These are phyloP conservation scores for Alloscopus bannaensis DNA, from an alignment of 2,888 invertebrate genomes.

Conservation along the genomic window DNA sequence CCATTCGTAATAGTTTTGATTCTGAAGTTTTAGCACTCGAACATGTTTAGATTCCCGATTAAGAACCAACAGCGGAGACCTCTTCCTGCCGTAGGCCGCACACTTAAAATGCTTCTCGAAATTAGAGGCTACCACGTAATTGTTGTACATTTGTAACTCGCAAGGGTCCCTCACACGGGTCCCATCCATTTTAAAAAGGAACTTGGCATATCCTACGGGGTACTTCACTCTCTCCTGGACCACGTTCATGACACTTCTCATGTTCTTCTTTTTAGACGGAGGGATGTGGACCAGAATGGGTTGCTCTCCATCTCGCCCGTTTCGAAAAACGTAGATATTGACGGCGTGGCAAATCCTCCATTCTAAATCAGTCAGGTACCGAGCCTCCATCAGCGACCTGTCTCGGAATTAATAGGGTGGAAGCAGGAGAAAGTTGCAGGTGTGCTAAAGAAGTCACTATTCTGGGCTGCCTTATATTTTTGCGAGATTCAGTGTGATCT, in stretches of 20 bases:
- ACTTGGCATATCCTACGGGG: slow-evolving; percentile 71
- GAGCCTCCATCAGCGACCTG: slow-evolving; percentile 63
- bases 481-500: too few relatives aligned
- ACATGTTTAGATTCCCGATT: slow-evolving; percentile 70
- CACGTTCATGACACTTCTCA: slow-evolving; percentile 69
- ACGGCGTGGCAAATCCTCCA: slow-evolving; percentile 73
- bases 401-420: neutral
- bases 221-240: slow-evolving; percentile 71
- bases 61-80: slow-evolving; percentile 70
- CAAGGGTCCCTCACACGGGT: slow-evolving; percentile 69
- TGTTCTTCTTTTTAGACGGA: slow-evolving; percentile 71
- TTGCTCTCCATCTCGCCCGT: slow-evolving; percentile 70
- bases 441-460: too few relatives aligned
- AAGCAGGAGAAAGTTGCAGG: neutral
- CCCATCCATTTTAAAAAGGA: slow-evolving; percentile 72
- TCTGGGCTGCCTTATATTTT: too few relatives aligned
- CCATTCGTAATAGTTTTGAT: slow-evolving; percentile 68
- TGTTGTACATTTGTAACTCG: slow-evolving; percentile 72
- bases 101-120: slow-evolving; percentile 70
- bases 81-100: slow-evolving; percentile 69
- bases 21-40: slow-evolving; percentile 67
- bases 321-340: slow-evolving; percentile 72
- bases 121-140: slow-evolving; percentile 72
- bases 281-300: slow-evolving; percentile 72
- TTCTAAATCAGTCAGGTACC: slow-evolving; percentile 72